Evolutionary conservation across 1,140 invertebrate species (phyloP).

Genomic region (Anastatus disparis): DNA sequence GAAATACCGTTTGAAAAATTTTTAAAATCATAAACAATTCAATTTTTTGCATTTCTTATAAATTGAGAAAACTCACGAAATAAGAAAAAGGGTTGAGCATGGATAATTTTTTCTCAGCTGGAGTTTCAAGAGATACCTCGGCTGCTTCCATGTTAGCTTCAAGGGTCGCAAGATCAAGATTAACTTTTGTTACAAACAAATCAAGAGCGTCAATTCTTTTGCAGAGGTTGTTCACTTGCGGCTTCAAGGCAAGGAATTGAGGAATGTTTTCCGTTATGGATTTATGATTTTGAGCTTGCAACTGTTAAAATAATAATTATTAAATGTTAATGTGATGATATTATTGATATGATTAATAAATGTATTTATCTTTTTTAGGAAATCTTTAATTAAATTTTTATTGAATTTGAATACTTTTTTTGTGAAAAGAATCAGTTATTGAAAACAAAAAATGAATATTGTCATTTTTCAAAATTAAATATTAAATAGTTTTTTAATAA

Average conservation of each 20-base stretch:
- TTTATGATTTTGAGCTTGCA: slow-evolving; percentile 49
- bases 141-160: slow-evolving; percentile 49
- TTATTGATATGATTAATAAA: too few relatives aligned
- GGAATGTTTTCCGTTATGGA: slow-evolving; percentile 44
- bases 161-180: slow-evolving; percentile 44
- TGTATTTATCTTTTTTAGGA: too few relatives aligned
- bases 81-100: slow-evolving; percentile 49
- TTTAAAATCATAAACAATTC: too few relatives aligned
- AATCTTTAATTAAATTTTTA: too few relatives aligned
- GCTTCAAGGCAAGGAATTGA: slow-evolving; percentile 42
- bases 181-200: slow-evolving; percentile 43
- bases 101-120: slow-evolving; percentile 44
- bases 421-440: too few relatives aligned
- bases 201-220: slow-evolving; percentile 50
- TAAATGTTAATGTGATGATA: too few relatives aligned
- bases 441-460: too few relatives aligned
- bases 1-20: too few relatives aligned
- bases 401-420: too few relatives aligned
- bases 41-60: not conserved
- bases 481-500: slow-evolving; percentile 5
- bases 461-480: too few relatives aligned
- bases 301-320: too few relatives aligned
- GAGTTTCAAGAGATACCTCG: slow-evolving; percentile 40
- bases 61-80: slow-evolving; percentile 45
- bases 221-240: slow-evolving; percentile 47